Conservation (phyloP, 2,888 invertebrate genomes). For the Melanargia galathea region DNA sequence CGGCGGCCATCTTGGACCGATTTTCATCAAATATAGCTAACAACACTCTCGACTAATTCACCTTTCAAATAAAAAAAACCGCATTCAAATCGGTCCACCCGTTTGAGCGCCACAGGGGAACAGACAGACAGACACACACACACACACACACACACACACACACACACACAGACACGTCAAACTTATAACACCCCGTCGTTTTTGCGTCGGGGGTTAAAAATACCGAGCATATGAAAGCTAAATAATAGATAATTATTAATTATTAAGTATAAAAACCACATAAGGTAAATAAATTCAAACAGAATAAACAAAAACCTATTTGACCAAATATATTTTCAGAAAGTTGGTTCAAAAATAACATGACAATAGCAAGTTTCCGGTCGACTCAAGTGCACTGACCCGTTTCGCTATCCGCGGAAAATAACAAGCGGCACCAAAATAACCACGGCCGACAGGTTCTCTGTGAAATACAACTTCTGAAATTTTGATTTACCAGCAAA, state of each 20-base stretch:
- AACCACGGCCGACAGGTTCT: background rate
- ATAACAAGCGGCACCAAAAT: constrained; percentile 11
- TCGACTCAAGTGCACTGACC: constrained; percentile 34
- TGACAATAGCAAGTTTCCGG: constrained; percentile 31
- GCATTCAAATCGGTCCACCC: too few relatives aligned
- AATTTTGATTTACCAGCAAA: background rate
- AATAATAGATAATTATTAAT: too few relatives aligned
- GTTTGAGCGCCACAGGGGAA: too few relatives aligned
- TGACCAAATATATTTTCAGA: constrained; percentile 2
- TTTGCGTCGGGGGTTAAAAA: too few relatives aligned
- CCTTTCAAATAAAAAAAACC: too few relatives aligned
- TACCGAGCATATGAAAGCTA: background rate
- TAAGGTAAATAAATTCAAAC: background rate
- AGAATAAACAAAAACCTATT: background rate
- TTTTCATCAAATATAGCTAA: too few relatives aligned
- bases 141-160: too few relatives aligned
- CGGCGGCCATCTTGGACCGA: too few relatives aligned
- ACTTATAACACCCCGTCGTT: too few relatives aligned
- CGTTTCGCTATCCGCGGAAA: constrained; percentile 5
- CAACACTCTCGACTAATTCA: too few relatives aligned
- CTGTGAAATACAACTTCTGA: background rate
- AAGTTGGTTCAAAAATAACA: constrained; percentile 31
- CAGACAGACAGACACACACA: too few relatives aligned
- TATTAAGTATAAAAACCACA: background rate
- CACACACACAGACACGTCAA: too few relatives aligned